Percentiles rank a stretch among this genome's conserved stretches.
Conservation (phyloP, 2,888 invertebrate species). For the Drosophila austrosaltans region DNA sequence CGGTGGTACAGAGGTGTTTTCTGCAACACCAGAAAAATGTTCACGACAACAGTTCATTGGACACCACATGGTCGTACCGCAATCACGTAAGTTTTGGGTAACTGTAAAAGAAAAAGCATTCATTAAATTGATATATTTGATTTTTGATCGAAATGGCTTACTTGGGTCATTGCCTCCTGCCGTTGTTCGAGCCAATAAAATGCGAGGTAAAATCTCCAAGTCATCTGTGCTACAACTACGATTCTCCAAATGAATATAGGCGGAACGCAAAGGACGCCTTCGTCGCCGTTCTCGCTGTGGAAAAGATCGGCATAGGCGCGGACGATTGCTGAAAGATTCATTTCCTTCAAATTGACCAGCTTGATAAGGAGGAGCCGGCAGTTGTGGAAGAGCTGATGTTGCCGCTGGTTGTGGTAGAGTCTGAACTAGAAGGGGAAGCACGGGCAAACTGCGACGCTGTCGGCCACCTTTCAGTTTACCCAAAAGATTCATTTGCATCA, state of each 20-base stretch:
- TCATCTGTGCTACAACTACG: conserved; percentile 32
- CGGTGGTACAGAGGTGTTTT: not conserved
- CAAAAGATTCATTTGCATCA: conserved; percentile 13
- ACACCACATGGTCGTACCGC: conserved; percentile 69
- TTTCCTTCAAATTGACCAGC: not conserved
- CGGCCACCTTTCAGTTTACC: conserved; percentile 31
- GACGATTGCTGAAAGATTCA: not conserved
- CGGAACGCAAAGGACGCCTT: conserved; percentile 25
- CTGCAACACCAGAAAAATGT: conserved; percentile 3
- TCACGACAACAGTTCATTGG: conserved; percentile 43
- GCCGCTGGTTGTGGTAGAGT: conserved; percentile 29
- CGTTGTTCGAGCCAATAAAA: conserved; percentile 1
- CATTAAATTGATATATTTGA: not conserved
- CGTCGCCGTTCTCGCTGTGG: conserved; percentile 28
- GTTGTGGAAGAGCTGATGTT: not conserved
- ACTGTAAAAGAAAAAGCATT: not conserved
- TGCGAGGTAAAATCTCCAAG: conserved; percentile 17
- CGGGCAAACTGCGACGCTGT: not conserved
- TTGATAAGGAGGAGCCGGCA: not conserved
- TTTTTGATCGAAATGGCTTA: not conserved
- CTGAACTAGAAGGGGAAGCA: conserved; percentile 40
- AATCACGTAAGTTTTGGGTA: conserved; percentile 32
- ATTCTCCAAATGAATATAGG: conserved; percentile 22
- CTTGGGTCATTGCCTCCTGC: not conserved
- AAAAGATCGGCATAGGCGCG: not conserved